Percentiles rank a stretch among this genome's conserved stretches.
Evolutionary conservation across 2,888 invertebrate genomes (phyloP).

Genomic region (Rutpela maculata): DNA sequence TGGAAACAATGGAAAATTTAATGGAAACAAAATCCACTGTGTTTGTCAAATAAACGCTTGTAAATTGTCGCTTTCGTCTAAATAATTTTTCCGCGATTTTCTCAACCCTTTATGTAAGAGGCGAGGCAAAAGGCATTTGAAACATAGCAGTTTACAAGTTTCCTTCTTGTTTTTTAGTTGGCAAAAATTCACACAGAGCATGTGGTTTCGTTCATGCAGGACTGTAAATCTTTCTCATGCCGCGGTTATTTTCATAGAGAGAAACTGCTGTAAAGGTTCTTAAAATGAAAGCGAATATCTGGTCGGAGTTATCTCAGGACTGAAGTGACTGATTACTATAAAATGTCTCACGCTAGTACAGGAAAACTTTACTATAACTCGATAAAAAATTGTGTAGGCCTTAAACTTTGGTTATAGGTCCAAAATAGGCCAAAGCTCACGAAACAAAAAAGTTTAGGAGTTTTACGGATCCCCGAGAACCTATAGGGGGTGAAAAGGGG

Average conservation of each 20-base stretch:
- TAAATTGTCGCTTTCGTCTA: neutral
- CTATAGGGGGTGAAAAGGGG: too few relatives aligned
- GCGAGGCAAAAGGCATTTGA: neutral
- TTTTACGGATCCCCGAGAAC: too few relatives aligned
- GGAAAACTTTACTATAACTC: too few relatives aligned
- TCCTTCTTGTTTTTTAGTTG: neutral
- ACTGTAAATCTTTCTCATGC: constrained; percentile 30
- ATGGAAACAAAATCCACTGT: too few relatives aligned
- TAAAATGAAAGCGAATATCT: constrained; percentile 16
- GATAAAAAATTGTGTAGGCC: too few relatives aligned
- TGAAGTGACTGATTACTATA: too few relatives aligned
- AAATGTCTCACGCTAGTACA: too few relatives aligned
- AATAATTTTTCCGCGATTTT: neutral
- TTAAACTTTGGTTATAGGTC: too few relatives aligned
- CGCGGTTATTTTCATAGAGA: constrained; percentile 6
- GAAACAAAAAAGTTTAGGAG: too few relatives aligned
- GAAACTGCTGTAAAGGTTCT: constrained; percentile 14
- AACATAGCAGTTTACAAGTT: constrained; percentile 11
- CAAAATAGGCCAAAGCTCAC: too few relatives aligned
- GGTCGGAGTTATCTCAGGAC: too few relatives aligned
- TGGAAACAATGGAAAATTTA: too few relatives aligned
- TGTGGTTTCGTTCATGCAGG: constrained; percentile 23
- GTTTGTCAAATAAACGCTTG: neutral
- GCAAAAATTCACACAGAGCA: constrained; percentile 16
- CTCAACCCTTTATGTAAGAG: neutral